phyloP scores from a whole-genome alignment of 2,888 invertebrate genomes.

The Diadegma fenestrale region DNA sequence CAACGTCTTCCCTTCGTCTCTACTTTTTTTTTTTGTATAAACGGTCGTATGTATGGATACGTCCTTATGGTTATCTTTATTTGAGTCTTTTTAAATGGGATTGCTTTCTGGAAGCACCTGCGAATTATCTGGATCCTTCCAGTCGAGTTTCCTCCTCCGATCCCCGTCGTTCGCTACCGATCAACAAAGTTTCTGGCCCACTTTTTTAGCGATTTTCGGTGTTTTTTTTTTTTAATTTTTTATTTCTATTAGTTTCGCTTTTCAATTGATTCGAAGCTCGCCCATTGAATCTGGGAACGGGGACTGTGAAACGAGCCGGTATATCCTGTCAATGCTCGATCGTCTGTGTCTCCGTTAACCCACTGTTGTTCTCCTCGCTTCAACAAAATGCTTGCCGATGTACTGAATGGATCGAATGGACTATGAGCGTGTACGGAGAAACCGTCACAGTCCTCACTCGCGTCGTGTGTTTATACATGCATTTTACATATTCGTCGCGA shows the following conservation, averaged over 20 bases:
- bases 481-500: conserved; percentile 62
- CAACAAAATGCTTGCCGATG: conserved; percentile 6
- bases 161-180: background rate
- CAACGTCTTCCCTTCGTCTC: conserved; percentile 19
- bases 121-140: background rate
- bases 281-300: conserved; percentile 33
- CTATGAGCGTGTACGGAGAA: conserved; percentile 36
- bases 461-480: conserved; percentile 44
- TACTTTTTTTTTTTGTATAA: conserved; percentile 5
- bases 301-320: conserved; percentile 42
- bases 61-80: background rate
- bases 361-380: conserved; percentile 6
- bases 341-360: conserved; percentile 46
- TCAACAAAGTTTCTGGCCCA: background rate
- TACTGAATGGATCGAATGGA: conserved; percentile 32
- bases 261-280: background rate
- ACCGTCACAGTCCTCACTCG: conserved; percentile 32
- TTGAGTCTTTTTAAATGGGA: background rate
- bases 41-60: background rate
- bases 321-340: conserved; percentile 63
- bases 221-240: too few species aligned
- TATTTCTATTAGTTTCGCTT: background rate
- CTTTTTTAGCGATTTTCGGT: background rate
- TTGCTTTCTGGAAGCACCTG: background rate
- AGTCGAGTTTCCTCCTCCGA: background rate